Conservation (phyloP, 1,140 invertebrate genomes). For the Microplitis demolitor region DNA sequence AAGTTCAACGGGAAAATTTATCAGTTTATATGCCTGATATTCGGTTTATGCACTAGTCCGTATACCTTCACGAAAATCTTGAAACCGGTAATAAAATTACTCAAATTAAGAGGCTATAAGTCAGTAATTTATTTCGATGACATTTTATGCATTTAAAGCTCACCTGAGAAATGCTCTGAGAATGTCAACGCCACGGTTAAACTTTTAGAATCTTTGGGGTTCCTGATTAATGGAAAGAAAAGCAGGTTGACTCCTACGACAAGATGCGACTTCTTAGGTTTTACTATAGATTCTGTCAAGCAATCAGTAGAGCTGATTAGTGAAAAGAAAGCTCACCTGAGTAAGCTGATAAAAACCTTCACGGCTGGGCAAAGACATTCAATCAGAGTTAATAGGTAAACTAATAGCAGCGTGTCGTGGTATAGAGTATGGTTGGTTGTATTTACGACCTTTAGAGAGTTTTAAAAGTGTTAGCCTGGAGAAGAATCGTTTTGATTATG, state of each 20-base stretch:
- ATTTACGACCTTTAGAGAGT: not conserved
- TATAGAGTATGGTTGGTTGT: not conserved
- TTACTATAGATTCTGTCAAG: not conserved
- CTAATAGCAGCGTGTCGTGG: not conserved
- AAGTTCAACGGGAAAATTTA: slow-evolving; percentile 31
- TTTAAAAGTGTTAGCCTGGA: not conserved
- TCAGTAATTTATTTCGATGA: slow-evolving; percentile 14
- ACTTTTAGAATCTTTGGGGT: not conserved
- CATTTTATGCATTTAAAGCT: slow-evolving; percentile 2
- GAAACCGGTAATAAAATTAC: slow-evolving; percentile 13
- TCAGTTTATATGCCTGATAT: slow-evolving; percentile 36
- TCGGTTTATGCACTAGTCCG: slow-evolving; percentile 24
- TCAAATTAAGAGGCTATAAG: not conserved
- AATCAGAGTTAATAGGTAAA: not conserved
- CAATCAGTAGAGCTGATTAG: not conserved
- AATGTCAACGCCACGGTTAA: not conserved
- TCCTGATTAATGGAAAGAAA: not conserved
- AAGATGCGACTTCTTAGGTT: slow-evolving; percentile 5
- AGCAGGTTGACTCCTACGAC: not conserved
- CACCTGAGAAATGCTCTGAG: not conserved
- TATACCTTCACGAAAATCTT: slow-evolving; percentile 36
- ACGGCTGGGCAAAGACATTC: not conserved
- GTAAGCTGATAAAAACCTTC: not conserved
- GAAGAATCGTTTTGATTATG: not conserved
- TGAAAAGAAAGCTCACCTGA: not conserved